Base-by-base conservation (phyloP, 2,797 vertebrate species). In the Acestrorhynchus altus region DNA sequence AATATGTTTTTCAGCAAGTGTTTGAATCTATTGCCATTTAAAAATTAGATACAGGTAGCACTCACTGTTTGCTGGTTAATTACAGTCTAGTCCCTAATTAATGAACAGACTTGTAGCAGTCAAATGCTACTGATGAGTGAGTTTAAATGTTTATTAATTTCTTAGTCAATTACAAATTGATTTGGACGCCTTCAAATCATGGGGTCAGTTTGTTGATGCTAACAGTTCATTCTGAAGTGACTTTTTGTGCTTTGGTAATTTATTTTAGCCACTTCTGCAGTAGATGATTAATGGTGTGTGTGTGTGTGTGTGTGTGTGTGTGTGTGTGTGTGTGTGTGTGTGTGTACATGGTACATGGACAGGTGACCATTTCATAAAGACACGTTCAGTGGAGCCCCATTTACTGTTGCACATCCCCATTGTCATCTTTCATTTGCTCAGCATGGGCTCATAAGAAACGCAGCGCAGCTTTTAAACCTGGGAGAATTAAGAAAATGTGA, bases 31-130 rank as follows among this genome's bases (percentile, higher is more conserved):
- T 73, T 70, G 79, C 68, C 39, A 73, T 52, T 42, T 47, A 1
- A 76, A 85, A 85, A 86, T 78, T 83, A 59, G 80, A 82, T 76
- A 74, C 75, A 75, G 83, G 74, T 47, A 74, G 31, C 40, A 64
- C 81, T 80, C 77, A 76, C 61, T 83, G 83, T 90, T 87, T 84
- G 76, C 89, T 84, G 80, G 86, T 81, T 90, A 88, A 91, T 91
- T 86, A 85, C 49, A 83, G 74, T 26, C 24, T 74, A 83, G 54
- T 72, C 68, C 59, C 81, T 81, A 85, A 91, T 89, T 86, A 83
- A 76, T 71, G 82, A 89, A 88, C 79, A 82, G 79, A 56, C 49
- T 20, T 76, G 78, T 79, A 81, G 60, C 76, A 74, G 15, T 12
- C 12, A 57, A 35, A 80, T 70, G 71, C 81, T 72, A 77, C 64